Percentiles rank a stretch among this genome's conserved stretches.
Evolutionary conservation across 1,140 invertebrate species (phyloP).

Genomic region (Listronotus oregonensis): DNA sequence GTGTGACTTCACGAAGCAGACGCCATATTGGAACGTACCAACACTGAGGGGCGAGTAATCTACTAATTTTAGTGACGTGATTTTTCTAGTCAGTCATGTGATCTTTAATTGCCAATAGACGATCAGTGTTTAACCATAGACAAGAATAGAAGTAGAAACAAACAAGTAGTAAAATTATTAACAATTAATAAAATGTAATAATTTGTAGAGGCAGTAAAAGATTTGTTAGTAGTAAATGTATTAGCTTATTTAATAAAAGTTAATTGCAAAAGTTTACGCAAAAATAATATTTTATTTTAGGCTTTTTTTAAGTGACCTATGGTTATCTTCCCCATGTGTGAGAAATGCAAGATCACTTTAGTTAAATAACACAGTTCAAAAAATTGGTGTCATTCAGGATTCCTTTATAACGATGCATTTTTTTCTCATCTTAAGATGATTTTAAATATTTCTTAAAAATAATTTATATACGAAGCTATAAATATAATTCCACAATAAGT

Average conservation of each 20-base stretch:
- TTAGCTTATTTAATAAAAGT: constrained; percentile 9
- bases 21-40: constrained; percentile 44
- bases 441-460: no score
- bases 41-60: constrained; percentile 54
- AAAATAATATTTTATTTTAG: not conserved
- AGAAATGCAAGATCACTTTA: no score
- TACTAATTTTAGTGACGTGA: constrained; percentile 48
- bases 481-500: no score
- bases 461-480: no score
- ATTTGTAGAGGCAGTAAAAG: constrained; percentile 21
- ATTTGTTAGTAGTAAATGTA: constrained; percentile 40
- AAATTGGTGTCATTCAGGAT: no score
- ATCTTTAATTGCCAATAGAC: constrained; percentile 38
- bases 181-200: constrained; percentile 18
- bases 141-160: constrained; percentile 37
- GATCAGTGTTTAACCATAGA: constrained; percentile 50
- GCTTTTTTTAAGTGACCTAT: no score
- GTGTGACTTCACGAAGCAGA: constrained; percentile 47
- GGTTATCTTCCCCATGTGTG: no score
- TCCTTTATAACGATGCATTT: no score
- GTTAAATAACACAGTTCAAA: no score
- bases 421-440: no score
- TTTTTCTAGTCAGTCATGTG: constrained; percentile 50
- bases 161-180: constrained; percentile 27
- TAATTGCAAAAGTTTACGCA: not conserved